Base-by-base conservation (phyloP, 2,113 vertebrate genomes). In the Chionomys nivalis region DNA sequence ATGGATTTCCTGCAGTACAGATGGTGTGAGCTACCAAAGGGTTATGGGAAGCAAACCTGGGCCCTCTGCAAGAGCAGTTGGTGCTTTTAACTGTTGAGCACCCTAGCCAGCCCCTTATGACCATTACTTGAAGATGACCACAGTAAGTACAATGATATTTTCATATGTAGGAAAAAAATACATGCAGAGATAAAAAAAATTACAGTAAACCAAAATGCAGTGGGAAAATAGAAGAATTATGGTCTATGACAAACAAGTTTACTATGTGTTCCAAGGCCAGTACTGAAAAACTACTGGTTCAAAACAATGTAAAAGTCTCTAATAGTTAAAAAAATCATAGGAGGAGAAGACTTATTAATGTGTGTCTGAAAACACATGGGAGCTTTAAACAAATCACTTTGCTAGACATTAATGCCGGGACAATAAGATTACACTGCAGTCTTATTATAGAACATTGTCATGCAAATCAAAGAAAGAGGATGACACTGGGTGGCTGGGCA, bases 401-500 rank as follows among this genome's bases (percentile, higher is more conserved):
- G 70, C 76, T 77, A 63, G 70, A 78, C 81, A 86, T 23, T 86
- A 96, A 94, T 6, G 76, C 76, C 55, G 7, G 66, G 68, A 85
- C 42, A 90, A 70, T n/a, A 91, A 94, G 91, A 91, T 65, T 89
- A 91, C 83, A 95, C 52, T 63, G 77, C 89, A 82, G 90, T 26
- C 11, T 31, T 88, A 21, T 44, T 96, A 91, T 49, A 83, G 94
- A 87, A 77, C 78, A 73, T 85, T 93, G 93, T 88, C 47, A 58
- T 19, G 58, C 87, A 95, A 97, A 90, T 73, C 49, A 97, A 90
- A 96, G 44, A 91, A 87, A 95, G 47, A 91, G 89, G 96, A 94
- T 92, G 89, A 95, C 78, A 94, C 87, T 1, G 68, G 83, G 90
- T 87, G 91, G 91, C 91, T 83, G 95, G 31, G 89, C 87, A 95